These are phyloP conservation scores for Caenorhabditis sulstoni DNA, from an alignment of 2,888 invertebrate genomes.

Conservation along the genomic window DNA sequence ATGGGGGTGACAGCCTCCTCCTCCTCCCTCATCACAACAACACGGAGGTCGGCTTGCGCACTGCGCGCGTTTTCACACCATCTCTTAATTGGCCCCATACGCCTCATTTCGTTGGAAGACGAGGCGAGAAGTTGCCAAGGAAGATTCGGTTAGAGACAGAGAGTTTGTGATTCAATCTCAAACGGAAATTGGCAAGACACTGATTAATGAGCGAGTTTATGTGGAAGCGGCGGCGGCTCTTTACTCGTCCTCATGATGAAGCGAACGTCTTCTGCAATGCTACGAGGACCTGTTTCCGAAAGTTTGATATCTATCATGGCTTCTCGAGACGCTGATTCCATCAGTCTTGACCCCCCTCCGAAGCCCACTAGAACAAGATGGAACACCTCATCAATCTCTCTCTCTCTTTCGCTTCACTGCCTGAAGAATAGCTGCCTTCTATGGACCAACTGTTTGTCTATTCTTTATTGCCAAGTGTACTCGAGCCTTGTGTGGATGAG, in stretches of 20 bases:
- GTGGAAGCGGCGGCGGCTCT: constrained; percentile 10
- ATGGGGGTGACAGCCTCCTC: constrained; percentile 33
- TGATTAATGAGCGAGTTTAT: constrained; percentile 48
- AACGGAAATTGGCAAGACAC: constrained; percentile 44
- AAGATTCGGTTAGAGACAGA: constrained; percentile 37
- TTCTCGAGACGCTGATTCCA: too few species aligned
- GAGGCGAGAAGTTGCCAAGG: constrained; percentile 9
- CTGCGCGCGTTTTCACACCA: constrained; percentile 21
- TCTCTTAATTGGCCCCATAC: constrained; percentile 49
- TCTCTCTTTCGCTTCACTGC: constrained; percentile 15
- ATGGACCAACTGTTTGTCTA: constrained; percentile 34
- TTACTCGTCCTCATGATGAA: not conserved
- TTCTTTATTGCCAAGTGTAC: constrained; percentile 36
- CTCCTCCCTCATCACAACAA: constrained; percentile 41
- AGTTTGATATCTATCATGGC: too few species aligned
- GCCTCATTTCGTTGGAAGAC: too few species aligned
- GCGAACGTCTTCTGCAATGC: not conserved
- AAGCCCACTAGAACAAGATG: too few species aligned
- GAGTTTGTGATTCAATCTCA: constrained; percentile 44
- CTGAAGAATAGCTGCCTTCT: constrained; percentile 43
- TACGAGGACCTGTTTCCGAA: too few species aligned
- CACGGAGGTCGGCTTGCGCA: constrained; percentile 3
- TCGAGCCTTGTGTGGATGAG: constrained; percentile 19
- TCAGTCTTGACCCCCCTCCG: too few species aligned
- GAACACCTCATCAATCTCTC: constrained; percentile 2